These are phyloP conservation scores for Drosophila takahashii DNA, from an alignment of 1,140 invertebrate species.

Conservation along the genomic window DNA sequence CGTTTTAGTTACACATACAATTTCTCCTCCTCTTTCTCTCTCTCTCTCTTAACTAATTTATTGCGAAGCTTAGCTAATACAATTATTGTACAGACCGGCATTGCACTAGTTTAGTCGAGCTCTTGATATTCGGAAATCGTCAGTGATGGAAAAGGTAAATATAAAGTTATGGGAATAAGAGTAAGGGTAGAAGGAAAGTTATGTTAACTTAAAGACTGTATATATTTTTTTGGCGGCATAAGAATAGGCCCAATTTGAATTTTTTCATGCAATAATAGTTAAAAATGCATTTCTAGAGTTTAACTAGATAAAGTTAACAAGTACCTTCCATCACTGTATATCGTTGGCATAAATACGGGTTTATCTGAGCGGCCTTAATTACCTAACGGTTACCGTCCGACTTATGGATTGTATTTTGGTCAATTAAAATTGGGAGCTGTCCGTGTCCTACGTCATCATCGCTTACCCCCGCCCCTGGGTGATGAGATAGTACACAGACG, in stretches of 20 bases:
- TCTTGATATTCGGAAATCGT: constrained; percentile 18
- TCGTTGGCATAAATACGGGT: constrained; percentile 16
- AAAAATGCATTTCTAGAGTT: constrained; percentile 21
- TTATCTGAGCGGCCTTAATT: constrained; percentile 20
- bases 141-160: constrained; percentile 10
- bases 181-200: constrained; percentile 1
- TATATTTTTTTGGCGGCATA: not conserved
- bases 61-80: constrained; percentile 49
- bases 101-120: constrained; percentile 62
- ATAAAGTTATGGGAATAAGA: not conserved
- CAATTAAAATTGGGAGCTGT: constrained; percentile 17
- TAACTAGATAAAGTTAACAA: not conserved
- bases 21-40: constrained; percentile 17
- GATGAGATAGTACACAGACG: not conserved
- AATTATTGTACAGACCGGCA: constrained; percentile 73
- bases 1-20: constrained; percentile 44
- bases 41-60: constrained; percentile 31
- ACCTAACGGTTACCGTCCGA: constrained; percentile 20
- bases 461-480: not conserved
- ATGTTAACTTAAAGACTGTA: not conserved
- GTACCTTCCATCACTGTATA: constrained; percentile 29
- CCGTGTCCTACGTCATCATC: not conserved
- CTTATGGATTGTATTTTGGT: constrained; percentile 50
- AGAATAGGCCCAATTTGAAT: not conserved
- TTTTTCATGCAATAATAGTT: not conserved